Evolutionary conservation across 2,113 vertebrate genomes (phyloP), one percentile per base, ranked within the genome.

Genomic region (Malurus cyaneus): DNA sequence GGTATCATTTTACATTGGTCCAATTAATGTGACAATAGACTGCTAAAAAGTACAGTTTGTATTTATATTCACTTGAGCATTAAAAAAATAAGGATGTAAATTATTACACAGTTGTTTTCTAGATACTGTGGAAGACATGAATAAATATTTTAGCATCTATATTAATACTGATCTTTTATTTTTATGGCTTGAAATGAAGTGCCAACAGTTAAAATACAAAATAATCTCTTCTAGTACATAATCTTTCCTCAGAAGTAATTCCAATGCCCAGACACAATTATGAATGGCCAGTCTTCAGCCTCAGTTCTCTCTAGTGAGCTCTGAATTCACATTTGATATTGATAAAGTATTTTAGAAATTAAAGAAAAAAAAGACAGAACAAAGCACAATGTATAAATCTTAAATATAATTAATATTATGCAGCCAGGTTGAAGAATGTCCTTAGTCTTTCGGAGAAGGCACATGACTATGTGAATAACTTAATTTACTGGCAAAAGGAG

Each of bases 401-500:
- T 67, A 74, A 71, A 29, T 60, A 44, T 59, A 80, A 78, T 71
- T 94, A 80, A 80, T 83, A 71, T 25, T 61, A 36, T 54, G 11
- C 31, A 57, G 53, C 71, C 73, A 80, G 4, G 26, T 73, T 94
- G 80, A 94, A 78, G n/a, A 88, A 95, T 91, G 49, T 47, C 34
- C 34, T 80, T 56, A 86, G 36, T 74, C 21, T 78, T 92, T 88
- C 80, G 67, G 65, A 81, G 65, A 84, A 89, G 9, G 28, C 76
- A 92, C 61, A 32, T 92, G 72, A 78, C 72, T 71, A n/a, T 39
- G 28, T 23, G 47, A 88, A 74, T 89, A 93, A 93, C 36, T 78
- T 83, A 80, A 92, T 93, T 86, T 92, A 78, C 72, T n/a, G 47
- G n/a, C 31, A 78, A 31, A 71, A 91, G 18, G 44, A 92, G 72